Evolutionary conservation across 2,888 invertebrate genomes (phyloP).

Genomic region (Zelleria hepariella): DNA sequence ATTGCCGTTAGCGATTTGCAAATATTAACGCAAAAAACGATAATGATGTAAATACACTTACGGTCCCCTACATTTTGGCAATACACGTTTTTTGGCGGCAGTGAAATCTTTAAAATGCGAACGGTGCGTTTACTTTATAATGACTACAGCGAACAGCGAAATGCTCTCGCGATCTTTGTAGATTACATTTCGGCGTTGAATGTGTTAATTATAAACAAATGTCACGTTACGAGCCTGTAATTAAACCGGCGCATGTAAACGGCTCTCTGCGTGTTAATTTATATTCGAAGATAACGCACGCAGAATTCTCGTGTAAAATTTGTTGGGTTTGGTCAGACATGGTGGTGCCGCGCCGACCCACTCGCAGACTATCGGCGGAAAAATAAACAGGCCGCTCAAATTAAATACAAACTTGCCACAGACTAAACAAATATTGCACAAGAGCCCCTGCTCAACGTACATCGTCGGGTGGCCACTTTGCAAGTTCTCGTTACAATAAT

Average conservation of each 20-base stretch:
- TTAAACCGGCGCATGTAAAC: not conserved
- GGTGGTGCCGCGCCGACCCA: slow-evolving; percentile 23
- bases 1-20: slow-evolving; percentile 49
- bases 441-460: not conserved
- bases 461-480: not conserved
- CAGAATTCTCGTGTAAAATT: slow-evolving; percentile 3
- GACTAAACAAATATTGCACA: slow-evolving; percentile 21
- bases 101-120: not conserved
- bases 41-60: slow-evolving; percentile 33
- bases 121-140: not conserved
- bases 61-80: not conserved
- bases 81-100: not conserved
- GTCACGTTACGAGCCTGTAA: not conserved
- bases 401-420: slow-evolving; percentile 26
- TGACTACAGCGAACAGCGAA: not conserved
- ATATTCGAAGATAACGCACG: slow-evolving; percentile 2
- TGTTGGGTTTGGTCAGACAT: slow-evolving; percentile 27
- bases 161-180: not conserved
- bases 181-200: not conserved
- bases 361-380: slow-evolving; percentile 27
- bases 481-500: not conserved
- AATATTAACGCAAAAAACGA: slow-evolving; percentile 39
- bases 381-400: slow-evolving; percentile 1
- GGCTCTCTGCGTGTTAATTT: not conserved
- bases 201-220: slow-evolving; percentile 1